phyloP scores from a whole-genome alignment of 2,113 vertebrate genomes.

The Aleadryas rufinucha region DNA sequence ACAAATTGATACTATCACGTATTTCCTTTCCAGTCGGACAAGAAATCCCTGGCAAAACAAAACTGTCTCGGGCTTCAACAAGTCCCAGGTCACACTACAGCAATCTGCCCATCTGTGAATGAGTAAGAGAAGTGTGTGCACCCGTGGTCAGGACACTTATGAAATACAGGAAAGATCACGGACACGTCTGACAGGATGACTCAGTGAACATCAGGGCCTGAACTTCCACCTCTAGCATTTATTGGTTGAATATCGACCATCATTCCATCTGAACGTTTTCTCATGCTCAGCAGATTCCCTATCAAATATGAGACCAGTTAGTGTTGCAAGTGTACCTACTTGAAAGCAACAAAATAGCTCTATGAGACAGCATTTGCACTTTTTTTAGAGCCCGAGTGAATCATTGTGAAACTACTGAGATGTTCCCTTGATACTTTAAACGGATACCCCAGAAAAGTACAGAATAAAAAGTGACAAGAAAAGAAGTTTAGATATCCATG shows the following conservation, averaged over 20 bases:
- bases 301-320: not conserved
- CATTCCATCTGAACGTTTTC: not conserved
- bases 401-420: not conserved
- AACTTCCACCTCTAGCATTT: not conserved
- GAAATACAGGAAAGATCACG: not conserved
- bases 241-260: not conserved
- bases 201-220: not conserved
- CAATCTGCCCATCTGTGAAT: not conserved
- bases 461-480: not conserved
- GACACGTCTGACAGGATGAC: not conserved
- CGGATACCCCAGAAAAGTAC: not conserved
- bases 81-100: not conserved
- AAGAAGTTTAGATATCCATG: not conserved
- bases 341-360: not conserved
- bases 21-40: conserved; percentile 22
- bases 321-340: not conserved
- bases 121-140: not conserved
- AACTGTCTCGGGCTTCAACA: not conserved
- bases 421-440: not conserved
- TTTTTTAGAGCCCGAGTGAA: not conserved
- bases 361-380: not conserved
- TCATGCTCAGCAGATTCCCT: conserved; percentile 1
- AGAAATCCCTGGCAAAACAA: conserved; percentile 31
- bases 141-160: not conserved
- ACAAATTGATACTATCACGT: not conserved